Base-by-base conservation (phyloP, 2,113 vertebrate genomes). In the Oreochromis tanganicae region DNA sequence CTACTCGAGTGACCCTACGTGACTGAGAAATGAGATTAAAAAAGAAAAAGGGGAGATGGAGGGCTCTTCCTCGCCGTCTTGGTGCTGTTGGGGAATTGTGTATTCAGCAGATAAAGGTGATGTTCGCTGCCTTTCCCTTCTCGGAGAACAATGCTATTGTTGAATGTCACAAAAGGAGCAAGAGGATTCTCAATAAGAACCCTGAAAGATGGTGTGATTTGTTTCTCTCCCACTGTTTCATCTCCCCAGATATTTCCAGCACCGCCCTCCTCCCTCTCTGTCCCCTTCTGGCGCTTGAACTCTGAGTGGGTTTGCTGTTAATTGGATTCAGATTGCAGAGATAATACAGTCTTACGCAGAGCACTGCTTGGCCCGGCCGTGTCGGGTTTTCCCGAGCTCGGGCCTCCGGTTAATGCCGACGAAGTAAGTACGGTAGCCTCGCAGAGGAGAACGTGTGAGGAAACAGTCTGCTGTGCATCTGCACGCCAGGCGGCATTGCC, bases 271-370 rank as follows among this genome's bases (percentile, higher is more conserved):
- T 81, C 66, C 27, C 21, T 17, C 61, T 10, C 57, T 34, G 38
- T 68, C 71, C 82, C 73, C 81, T 85, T 80, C 90, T 89, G 87
- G 90, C 38, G 24, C 71, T 86, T 91, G 87, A 91, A 89, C 92
- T 87, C 34, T 87, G 50, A 57, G 90, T 86, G 84, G 90, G 92
- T 91, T 92, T 88, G 61, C 92, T 88, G 90, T 90, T 93, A 95
- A 95, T 95, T 93, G 86, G 90, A 94, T 93, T 92, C 94, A 93
- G 92, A 94, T 89, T 91, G 92, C 82, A 59, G 84, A 86, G 91
- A 94, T 93, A 84, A 91, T 91, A 85, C 61, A 16, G 83, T 56
- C 66, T 24, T 80, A 75, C 78, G 80, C 10, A 1, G 88, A 29
- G 75, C 27, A 11, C 63, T 3, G 56, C 52, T 85, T 24, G 83